Conservation (phyloP, 2,888 invertebrate species). For the Monopis laevigella region DNA sequence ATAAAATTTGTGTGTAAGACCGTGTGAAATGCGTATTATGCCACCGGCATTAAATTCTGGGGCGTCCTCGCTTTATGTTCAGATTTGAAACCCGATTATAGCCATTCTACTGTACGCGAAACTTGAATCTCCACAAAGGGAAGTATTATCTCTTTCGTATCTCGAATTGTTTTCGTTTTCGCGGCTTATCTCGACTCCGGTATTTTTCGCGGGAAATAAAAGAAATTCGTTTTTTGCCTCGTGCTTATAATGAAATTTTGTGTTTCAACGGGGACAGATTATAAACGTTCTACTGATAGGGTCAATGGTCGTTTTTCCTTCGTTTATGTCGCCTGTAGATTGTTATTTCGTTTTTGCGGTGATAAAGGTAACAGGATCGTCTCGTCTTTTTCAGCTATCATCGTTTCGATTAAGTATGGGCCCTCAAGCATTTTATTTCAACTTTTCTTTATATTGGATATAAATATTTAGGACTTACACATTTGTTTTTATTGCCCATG, state of each 20-base stretch:
- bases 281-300: conserved; percentile 10
- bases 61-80: not conserved
- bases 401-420: no score
- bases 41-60: no score
- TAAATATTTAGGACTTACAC: no score
- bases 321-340: not conserved
- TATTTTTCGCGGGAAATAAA: conserved; percentile 12
- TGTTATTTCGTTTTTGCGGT: conserved; percentile 8
- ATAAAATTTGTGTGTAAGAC: no score
- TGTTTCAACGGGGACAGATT: conserved; percentile 11
- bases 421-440: no score
- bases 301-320: conserved; percentile 4
- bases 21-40: no score
- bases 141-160: conserved; percentile 10
- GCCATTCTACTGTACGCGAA: conserved; percentile 7
- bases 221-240: conserved; percentile 3
- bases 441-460: no score
- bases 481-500: no score
- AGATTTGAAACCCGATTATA: conserved; percentile 10
- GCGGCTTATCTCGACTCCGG: conserved; percentile 10
- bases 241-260: conserved; percentile 10
- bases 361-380: no score
- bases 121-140: conserved; percentile 8
- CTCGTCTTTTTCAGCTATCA: no score
- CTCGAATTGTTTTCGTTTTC: conserved; percentile 12